Conservation (phyloP, 2,888 invertebrate species). For the Lasioglossum calceatum region DNA sequence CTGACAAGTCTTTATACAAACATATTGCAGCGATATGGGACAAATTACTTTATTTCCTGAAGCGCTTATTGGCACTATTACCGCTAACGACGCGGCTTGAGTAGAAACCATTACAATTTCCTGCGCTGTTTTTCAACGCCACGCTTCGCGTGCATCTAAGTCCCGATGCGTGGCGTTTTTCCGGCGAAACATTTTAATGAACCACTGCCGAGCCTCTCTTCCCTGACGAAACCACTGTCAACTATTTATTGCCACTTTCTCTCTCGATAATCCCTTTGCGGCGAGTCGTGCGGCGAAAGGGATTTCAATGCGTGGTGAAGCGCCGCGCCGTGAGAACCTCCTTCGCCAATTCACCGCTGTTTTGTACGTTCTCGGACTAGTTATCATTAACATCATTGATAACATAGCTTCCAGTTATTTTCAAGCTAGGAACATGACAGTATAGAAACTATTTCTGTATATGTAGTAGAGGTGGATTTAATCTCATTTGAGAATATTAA, state of each 20-base stretch:
- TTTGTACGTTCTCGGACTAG: neutral
- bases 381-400: neutral
- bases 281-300: conserved; percentile 44
- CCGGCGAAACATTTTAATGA: conserved; percentile 39
- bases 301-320: conserved; percentile 17
- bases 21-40: conserved; percentile 40
- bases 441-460: too few relatives aligned
- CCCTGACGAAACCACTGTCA: conserved; percentile 2
- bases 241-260: conserved; percentile 46
- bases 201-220: neutral
- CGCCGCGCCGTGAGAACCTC: neutral
- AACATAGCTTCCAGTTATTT: neutral
- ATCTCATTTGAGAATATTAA: neutral
- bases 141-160: conserved; percentile 3
- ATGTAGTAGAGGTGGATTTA: neutral
- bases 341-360: neutral
- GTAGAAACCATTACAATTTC: conserved; percentile 55
- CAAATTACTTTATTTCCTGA: conserved; percentile 51
- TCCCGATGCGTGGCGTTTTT: conserved; percentile 20
- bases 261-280: conserved; percentile 46
- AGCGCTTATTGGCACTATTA: conserved; percentile 55
- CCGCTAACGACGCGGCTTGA: conserved; percentile 31
- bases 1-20: conserved; percentile 32
- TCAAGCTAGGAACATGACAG: neutral
- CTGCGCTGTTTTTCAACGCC: conserved; percentile 45